phyloP scores from a whole-genome alignment of 2,797 vertebrate genomes.

The Oceanodroma leucorhoa region DNA sequence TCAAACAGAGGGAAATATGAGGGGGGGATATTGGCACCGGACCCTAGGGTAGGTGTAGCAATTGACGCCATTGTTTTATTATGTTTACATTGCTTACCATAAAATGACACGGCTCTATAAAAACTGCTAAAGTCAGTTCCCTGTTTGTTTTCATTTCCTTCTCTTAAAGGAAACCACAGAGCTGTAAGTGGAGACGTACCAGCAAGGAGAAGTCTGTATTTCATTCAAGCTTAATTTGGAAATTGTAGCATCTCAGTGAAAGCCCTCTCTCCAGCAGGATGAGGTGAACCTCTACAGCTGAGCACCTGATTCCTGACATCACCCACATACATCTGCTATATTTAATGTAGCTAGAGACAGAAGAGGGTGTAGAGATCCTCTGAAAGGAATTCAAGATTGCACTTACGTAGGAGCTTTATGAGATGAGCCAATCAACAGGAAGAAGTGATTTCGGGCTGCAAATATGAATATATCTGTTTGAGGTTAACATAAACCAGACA shows the following conservation, averaged over 20 bases:
- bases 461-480: neutral
- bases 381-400: neutral
- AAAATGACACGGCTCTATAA: neutral
- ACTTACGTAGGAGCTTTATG: neutral
- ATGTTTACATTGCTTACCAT: neutral
- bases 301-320: neutral
- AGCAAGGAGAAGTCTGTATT: neutral
- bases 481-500: neutral
- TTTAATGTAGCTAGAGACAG: neutral
- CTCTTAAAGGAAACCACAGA: neutral
- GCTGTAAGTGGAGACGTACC: neutral
- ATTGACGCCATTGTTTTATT: neutral
- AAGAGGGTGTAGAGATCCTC: neutral
- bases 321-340: neutral
- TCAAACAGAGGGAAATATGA: neutral
- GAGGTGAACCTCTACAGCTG: neutral
- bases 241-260: neutral
- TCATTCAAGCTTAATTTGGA: neutral
- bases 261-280: neutral
- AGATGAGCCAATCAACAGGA: neutral
- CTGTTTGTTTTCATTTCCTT: neutral
- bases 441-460: neutral
- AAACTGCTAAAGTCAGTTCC: neutral
- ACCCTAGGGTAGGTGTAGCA: neutral
- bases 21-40: neutral